phyloP scores from a whole-genome alignment of 1,140 invertebrate species.

The Goniozus legneri region DNA sequence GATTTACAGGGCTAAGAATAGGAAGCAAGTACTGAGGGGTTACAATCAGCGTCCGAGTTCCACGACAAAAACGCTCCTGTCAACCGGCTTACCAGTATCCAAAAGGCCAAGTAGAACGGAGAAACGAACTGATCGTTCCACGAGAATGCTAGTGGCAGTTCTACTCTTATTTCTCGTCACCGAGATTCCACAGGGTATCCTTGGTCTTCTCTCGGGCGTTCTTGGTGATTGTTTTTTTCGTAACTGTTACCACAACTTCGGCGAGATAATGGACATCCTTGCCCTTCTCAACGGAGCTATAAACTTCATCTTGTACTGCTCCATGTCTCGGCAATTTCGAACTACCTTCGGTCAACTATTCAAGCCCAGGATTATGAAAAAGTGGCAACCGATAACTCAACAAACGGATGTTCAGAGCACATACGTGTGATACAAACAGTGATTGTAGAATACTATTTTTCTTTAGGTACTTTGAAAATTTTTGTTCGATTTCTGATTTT shows the following conservation, averaged over 20 bases:
- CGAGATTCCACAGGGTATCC: conserved; percentile 79
- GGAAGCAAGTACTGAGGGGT: conserved; percentile 65
- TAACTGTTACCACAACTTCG: conserved; percentile 74
- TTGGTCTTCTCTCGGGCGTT: conserved; percentile 70
- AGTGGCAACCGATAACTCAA: conserved; percentile 50
- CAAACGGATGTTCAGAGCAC: conserved; percentile 55
- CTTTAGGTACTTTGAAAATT: conserved; percentile 5
- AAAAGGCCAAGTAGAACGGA: conserved; percentile 60
- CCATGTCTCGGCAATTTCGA: conserved; percentile 91
- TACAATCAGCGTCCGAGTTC: conserved; percentile 57
- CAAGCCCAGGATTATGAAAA: conserved; percentile 41
- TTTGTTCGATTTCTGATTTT: not conserved
- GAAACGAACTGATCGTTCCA: conserved; percentile 77
- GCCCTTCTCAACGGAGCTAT: conserved; percentile 89
- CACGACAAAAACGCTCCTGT: conserved; percentile 13
- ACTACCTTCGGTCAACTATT: conserved; percentile 80
- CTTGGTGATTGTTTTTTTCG: conserved; percentile 72
- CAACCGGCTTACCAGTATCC: not conserved
- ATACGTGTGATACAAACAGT: conserved; percentile 52
- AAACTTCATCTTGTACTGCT: conserved; percentile 92
- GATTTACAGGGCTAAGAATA: conserved; percentile 60
- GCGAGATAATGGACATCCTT: conserved; percentile 87
- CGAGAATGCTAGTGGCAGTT: conserved; percentile 85
- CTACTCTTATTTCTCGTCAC: conserved; percentile 81
- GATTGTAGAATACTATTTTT: conserved; percentile 9